Base-by-base conservation (phyloP, 2,113 vertebrate genomes). In the Dolichallabes microphthalmus region DNA sequence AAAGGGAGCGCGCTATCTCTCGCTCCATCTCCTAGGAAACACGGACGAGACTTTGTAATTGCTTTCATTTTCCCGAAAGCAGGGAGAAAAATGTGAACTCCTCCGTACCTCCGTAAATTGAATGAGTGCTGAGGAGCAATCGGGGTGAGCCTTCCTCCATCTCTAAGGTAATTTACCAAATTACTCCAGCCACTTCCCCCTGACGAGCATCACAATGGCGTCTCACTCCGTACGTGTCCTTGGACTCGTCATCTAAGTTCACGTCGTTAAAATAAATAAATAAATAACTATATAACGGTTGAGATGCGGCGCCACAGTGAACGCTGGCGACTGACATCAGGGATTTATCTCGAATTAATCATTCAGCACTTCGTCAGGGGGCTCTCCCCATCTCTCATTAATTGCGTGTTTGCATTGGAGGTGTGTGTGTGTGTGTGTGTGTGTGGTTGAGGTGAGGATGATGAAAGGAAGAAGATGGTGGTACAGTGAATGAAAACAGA, bases 11-110 rank as follows among this genome's bases (percentile, higher is more conserved):
- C 53, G 57, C 35, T 57, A 83, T 86, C 69, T 80, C 32, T 58
- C 32, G 69, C 84, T 88, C 81, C 78, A 86, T 91, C 87, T 91
- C 89, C 87, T 88, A 68, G 87, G 88, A 88, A 86, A 91, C 81
- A 80, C 83, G 61, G 61, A 80, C 39, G 77, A 57, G 87, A 80
- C 80, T 61, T 86, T 73, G 84, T 87, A 86, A 91, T 88, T 89
- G 86, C 88, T 89, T 90, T 89, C 85, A 82, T 88, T 89, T 89
- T 85, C 86, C 86, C 52, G 73, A 84, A 84, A 84, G 69, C 50
- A 87, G 86, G 86, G 53, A 69, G 85, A 79, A 86, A 87, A 87
- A 85, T 78, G 80, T 73, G 79, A 86, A 84, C 89, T 80, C 81
- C 88, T 73, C 68, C 82, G 58, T 88, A 84, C 81, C 85, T 85